Evolutionary conservation across 1,140 invertebrate genomes (phyloP).

Genomic region (Leptoteleia sp.): DNA sequence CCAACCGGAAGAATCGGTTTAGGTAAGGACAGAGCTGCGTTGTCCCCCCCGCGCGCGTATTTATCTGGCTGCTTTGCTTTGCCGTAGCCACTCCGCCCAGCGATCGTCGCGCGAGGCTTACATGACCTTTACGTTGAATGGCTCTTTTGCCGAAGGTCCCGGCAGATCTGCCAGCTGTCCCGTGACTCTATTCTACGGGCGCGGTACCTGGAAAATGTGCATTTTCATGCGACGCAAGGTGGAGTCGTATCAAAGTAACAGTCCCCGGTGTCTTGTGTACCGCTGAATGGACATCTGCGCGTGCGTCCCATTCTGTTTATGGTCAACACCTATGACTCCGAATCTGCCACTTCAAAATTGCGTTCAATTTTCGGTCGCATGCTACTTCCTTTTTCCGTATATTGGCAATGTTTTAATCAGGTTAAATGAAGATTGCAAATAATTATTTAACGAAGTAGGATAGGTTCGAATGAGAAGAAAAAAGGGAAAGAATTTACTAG

Average conservation of each 20-base stretch:
- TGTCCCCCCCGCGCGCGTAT: conserved; percentile 41
- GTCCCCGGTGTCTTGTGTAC: too few relatives aligned
- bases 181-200: conserved; percentile 66
- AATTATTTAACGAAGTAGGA: too few relatives aligned
- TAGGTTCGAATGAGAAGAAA: too few relatives aligned
- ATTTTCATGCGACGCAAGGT: conserved; percentile 68
- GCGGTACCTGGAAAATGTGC: conserved; percentile 73
- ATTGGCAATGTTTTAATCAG: too few relatives aligned
- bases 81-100: conserved; percentile 48
- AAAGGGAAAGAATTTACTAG: too few relatives aligned
- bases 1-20: conserved; percentile 75
- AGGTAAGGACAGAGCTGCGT: conserved; percentile 58
- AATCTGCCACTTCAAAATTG: conserved; percentile 2
- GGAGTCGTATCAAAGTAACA: conserved; percentile 40
- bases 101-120: conserved; percentile 61
- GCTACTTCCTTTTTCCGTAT: too few relatives aligned
- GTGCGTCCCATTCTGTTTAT: conserved; percentile 24
- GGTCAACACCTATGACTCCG: conserved; percentile 30
- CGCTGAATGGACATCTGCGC: conserved; percentile 50
- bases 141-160: conserved; percentile 63
- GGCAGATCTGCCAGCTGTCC: conserved; percentile 69
- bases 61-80: conserved; percentile 64
- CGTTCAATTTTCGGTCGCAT: too few relatives aligned
- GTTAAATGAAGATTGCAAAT: too few relatives aligned
- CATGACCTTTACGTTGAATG: conserved; percentile 71